Percentiles rank a stretch among this genome's conserved stretches.
phyloP scores from a whole-genome alignment of 37 sponge, comb jelly and placozoan species.

The Haliclona indistincta region DNA sequence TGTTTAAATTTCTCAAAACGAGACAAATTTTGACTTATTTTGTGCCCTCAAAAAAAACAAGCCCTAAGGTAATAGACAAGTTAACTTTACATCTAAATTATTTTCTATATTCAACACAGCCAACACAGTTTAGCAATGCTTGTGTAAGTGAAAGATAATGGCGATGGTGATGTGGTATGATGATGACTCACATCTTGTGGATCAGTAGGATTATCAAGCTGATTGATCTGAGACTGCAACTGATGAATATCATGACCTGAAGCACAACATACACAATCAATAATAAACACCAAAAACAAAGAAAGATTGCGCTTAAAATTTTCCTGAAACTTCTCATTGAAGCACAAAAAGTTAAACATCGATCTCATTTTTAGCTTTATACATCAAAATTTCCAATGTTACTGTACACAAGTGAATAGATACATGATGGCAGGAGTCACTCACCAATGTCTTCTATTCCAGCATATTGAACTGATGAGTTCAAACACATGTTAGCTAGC shows the following conservation, averaged over 20 bases:
- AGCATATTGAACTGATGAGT: constrained; percentile 19
- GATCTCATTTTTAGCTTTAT: no score
- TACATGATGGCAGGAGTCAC: not conserved
- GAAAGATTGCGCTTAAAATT: not conserved
- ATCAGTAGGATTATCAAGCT: constrained; percentile 31
- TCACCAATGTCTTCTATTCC: constrained; percentile 66
- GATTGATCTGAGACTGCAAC: constrained; percentile 41
- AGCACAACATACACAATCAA: not conserved
- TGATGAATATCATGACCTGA: constrained; percentile 44
- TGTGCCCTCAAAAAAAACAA: no score
- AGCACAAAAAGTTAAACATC: no score
- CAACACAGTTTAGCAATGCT: no score
- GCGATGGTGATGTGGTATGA: no score
- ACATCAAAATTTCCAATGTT: not conserved
- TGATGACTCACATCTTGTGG: constrained; percentile 37
- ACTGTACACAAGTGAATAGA: not conserved
- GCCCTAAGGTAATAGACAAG: no score
- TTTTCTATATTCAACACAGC: no score
- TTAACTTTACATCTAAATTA: no score
- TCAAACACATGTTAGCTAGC: constrained; percentile 31
- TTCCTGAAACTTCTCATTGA: not conserved
- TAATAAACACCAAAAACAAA: not conserved
- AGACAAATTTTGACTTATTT: no score
- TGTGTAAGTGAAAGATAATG: no score
- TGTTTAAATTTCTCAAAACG: no score